phyloP scores from a whole-genome alignment of 2,113 vertebrate species.

The Sinosuthora webbiana region DNA sequence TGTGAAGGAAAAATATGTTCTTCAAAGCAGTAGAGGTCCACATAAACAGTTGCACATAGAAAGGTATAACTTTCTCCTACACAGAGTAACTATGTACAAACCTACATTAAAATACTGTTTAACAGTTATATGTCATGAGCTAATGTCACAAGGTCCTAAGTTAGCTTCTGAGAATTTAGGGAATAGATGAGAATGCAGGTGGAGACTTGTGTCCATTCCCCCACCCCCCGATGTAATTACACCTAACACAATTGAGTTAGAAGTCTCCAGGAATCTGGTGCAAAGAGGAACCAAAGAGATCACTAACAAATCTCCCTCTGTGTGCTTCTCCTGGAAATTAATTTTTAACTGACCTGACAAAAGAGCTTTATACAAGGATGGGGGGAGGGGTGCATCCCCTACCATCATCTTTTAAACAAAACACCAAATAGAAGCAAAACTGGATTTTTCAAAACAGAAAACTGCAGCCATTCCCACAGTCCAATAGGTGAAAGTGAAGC shows the following conservation, averaged over 20 bases:
- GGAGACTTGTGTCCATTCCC: background rate
- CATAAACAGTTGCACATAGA: background rate
- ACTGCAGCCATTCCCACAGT: background rate
- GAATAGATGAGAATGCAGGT: background rate
- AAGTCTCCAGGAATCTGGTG: background rate
- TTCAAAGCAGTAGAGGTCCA: background rate
- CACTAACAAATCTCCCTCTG: background rate
- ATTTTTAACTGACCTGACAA: background rate
- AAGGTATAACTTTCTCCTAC: background rate
- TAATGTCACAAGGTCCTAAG: background rate
- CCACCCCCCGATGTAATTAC: rapidly evolving
- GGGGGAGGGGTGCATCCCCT: background rate
- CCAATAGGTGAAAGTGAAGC: background rate
- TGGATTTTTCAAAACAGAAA: background rate
- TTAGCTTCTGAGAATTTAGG: background rate
- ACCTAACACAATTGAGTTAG: background rate
- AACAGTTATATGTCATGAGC: background rate
- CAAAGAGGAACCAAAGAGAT: background rate
- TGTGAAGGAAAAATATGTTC: background rate
- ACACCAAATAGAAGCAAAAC: background rate
- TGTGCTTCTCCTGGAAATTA: background rate
- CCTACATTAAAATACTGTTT: background rate
- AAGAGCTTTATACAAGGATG: background rate
- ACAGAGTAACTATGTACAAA: background rate
- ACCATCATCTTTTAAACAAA: background rate